Percentiles rank a stretch among this genome's conserved stretches.
Evolutionary conservation across 1,140 invertebrate genomes (phyloP).

Genomic region (Hylaeus anthracinus): DNA sequence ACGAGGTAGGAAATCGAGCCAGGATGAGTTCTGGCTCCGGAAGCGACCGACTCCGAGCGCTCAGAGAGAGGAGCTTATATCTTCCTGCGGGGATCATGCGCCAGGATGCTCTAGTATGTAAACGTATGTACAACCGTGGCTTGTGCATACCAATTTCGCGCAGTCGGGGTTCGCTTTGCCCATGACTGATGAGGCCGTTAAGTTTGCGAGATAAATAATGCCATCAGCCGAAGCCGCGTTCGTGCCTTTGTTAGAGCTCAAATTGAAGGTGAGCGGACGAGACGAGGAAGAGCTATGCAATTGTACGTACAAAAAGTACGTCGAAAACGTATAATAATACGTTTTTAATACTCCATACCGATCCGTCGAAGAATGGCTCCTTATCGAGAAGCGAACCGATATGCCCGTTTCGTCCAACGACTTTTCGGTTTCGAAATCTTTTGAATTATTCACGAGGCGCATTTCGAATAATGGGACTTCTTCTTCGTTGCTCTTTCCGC

Average conservation of each 20-base stretch:
- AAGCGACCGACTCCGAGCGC: conserved; percentile 1
- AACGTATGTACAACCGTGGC: neutral
- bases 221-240: too few relatives aligned
- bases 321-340: too few relatives aligned
- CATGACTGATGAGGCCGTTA: neutral
- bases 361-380: too few relatives aligned
- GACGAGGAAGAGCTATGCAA: too few relatives aligned
- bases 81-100: conserved; percentile 20
- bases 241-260: too few relatives aligned
- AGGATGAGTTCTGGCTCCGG: neutral
- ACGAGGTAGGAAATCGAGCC: conserved; percentile 43
- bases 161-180: neutral
- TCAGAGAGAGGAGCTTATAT: conserved; percentile 17
- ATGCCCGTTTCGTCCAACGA: too few relatives aligned
- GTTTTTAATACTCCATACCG: too few relatives aligned
- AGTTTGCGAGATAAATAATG: neutral
- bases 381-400: too few relatives aligned
- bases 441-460: neutral
- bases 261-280: too few relatives aligned
- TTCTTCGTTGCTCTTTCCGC: neutral
- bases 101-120: neutral
- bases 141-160: conserved; percentile 5
- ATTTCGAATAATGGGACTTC: neutral
- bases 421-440: too few relatives aligned
- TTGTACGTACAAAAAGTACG: too few relatives aligned